Evolutionary conservation across 1,140 invertebrate genomes (phyloP), one percentile per base, ranked within the genome.

Genomic region (Antheraea pernyi): DNA sequence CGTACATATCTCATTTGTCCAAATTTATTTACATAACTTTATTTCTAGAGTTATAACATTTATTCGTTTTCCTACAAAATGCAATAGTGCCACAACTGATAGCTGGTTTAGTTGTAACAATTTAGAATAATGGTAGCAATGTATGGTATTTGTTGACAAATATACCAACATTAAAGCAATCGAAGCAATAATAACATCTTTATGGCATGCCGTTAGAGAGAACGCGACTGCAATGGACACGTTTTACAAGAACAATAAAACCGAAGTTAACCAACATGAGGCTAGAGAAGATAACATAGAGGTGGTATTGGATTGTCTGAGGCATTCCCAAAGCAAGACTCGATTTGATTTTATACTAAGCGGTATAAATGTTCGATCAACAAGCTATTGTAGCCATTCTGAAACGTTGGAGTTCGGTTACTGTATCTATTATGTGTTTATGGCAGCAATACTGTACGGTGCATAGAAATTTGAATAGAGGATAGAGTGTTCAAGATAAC

Each of bases 81-180:
- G 39, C 11, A 9, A 42, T 42, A 42, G 22, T 30, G 4, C 22
- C 22, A 53, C 5, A 53, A 53, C 9, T 16, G 5, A 16, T 53
- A 53, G 46, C 16, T n/a, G 46, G 13, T 53, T 16, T 53, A 53
- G 46, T 53, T 53, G 46, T 53, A n/a, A 13, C 46, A 53, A 42
- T n/a, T 53, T 53, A 53, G 46, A 53, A 16, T 53, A 53, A 53
- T 53, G 16, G 6, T 16, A 53, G 16, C 46, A 53, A 13, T 53
- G 46, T 53, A 53, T 5, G 16, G 46, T 11, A 13, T 5, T 16
- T 53, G 46, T 53, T 53, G 46, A 53, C 46, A 53, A 53, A 53
- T 53, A 53, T 53, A n/a, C 46, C 46, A 53, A 53, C 46, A 53
- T 53, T 53, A 53, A 53, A 53, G 46, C 46, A 53, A 53, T 53